Evolutionary conservation across 64 coral and sea anemone genomes (phyloP).

Genomic region (Actinia equina): DNA sequence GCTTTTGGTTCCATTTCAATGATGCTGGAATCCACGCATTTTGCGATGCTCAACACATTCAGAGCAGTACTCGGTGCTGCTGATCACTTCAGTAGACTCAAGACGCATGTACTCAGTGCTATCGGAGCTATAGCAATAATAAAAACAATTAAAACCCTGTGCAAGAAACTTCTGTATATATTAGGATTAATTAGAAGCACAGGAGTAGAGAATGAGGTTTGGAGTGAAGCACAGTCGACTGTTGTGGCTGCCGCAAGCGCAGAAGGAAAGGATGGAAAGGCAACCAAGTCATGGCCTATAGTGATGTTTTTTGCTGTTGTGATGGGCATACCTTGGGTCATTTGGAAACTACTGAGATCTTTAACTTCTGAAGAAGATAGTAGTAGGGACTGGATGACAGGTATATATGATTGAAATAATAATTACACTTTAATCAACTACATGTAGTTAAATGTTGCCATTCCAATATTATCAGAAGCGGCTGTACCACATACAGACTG

Average conservation of each 20-base stretch:
- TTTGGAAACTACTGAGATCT: slow-evolving; percentile 89
- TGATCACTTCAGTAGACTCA: slow-evolving; percentile 93
- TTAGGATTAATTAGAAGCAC: slow-evolving; percentile 52
- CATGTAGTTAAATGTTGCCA: too few relatives aligned
- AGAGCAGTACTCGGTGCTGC: slow-evolving; percentile 89
- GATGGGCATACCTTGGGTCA: slow-evolving; percentile 74
- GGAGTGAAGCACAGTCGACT: slow-evolving; percentile 58
- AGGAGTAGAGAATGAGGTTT: slow-evolving; percentile 74
- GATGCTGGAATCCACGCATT: slow-evolving; percentile 98
- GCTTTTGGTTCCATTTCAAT: slow-evolving; percentile 99
- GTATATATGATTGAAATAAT: slow-evolving; percentile 8
- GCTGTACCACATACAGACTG: too few relatives aligned
- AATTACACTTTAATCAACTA: too few relatives aligned
- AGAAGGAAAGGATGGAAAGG: slow-evolving; percentile 28
- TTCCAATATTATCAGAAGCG: too few relatives aligned
- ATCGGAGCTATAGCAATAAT: slow-evolving; percentile 84
- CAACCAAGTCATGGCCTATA: slow-evolving; percentile 88
- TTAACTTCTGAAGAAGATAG: slow-evolving; percentile 55
- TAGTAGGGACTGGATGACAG: slow-evolving; percentile 82
- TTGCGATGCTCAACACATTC: slow-evolving; percentile 93
- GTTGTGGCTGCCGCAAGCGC: slow-evolving; percentile 23
- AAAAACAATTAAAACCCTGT: slow-evolving; percentile 64
- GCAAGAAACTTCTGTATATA: slow-evolving; percentile 63
- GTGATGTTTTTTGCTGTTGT: slow-evolving; percentile 97
- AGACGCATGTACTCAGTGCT: slow-evolving; percentile 62